These are phyloP conservation scores for Cyprinella venusta DNA, from an alignment of 2,797 vertebrate genomes.

Conservation along the genomic window DNA sequence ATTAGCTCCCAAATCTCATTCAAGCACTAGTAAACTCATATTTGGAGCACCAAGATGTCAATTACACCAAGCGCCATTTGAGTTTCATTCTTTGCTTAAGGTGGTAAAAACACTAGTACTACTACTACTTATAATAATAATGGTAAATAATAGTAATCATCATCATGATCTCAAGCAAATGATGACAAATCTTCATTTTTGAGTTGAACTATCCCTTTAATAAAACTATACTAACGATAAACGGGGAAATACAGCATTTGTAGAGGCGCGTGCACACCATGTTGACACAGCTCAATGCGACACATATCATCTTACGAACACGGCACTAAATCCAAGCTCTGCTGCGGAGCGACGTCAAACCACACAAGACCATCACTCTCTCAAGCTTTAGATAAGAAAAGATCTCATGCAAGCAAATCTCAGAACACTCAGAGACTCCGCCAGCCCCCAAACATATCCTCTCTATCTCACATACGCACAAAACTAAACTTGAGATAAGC, in stretches of 20 bases:
- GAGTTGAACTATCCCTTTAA: background rate
- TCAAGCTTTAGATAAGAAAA: conserved; percentile 42
- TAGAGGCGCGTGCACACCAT: background rate
- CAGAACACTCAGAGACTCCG: conserved; percentile 28
- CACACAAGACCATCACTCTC: conserved; percentile 38
- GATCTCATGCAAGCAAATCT: conserved; percentile 48
- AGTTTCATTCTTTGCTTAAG: background rate
- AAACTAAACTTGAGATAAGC: conserved; percentile 53
- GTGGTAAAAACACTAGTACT: background rate
- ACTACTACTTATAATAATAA: background rate
- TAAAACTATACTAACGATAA: background rate
- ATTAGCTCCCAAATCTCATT: background rate
- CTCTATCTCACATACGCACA: conserved; percentile 31
- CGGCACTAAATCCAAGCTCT: conserved; percentile 21
- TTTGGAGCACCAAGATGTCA: background rate
- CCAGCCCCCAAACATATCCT: conserved; percentile 35
- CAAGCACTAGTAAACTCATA: background rate
- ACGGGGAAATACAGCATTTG: background rate
- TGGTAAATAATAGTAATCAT: background rate
- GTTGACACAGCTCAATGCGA: conserved; percentile 11
- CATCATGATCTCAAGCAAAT: background rate
- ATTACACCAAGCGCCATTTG: background rate
- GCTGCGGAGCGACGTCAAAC: conserved; percentile 22
- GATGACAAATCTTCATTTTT: background rate
- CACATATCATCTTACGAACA: conserved; percentile 28